Evolutionary conservation across 1,140 invertebrate genomes (phyloP).

Genomic region (Aphis craccivora): DNA sequence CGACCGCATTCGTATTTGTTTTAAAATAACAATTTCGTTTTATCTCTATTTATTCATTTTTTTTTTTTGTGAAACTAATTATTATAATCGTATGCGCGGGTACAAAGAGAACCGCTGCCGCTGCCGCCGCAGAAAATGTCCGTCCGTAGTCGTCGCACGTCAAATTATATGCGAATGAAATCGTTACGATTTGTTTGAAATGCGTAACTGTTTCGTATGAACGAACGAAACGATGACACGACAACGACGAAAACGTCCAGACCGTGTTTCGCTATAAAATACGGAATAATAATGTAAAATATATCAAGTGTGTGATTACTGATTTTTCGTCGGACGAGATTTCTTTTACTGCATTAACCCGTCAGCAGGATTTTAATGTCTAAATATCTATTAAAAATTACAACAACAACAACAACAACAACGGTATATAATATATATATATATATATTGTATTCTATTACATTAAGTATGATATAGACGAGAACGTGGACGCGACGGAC

Average conservation of each 20-base stretch:
- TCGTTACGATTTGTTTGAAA: constrained; percentile 45
- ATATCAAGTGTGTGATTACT: not conserved
- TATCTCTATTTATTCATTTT: not conserved
- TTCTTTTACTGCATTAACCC: not conserved
- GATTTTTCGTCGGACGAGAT: constrained; percentile 27
- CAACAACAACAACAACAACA: not conserved
- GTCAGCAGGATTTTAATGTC: constrained; percentile 49
- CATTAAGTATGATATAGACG: not conserved
- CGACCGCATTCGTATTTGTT: constrained; percentile 38
- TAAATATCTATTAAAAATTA: constrained; percentile 15
- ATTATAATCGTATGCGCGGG: constrained; percentile 27
- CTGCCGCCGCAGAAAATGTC: constrained; percentile 5
- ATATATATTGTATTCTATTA: not conserved
- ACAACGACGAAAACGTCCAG: not conserved
- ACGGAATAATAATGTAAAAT: not conserved
- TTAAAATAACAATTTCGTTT: constrained; percentile 28
- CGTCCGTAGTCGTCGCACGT: constrained; percentile 17
- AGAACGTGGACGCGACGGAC: not conserved
- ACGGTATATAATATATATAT: not conserved
- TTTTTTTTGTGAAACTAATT: constrained; percentile 22
- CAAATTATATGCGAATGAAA: constrained; percentile 34
- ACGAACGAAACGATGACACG: not conserved
- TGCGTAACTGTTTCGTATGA: constrained; percentile 2
- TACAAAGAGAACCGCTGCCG: constrained; percentile 24
- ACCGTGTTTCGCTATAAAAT: not conserved